Conservation (phyloP, 2,797 vertebrate species). For the Anolis apletophallus region DNA sequence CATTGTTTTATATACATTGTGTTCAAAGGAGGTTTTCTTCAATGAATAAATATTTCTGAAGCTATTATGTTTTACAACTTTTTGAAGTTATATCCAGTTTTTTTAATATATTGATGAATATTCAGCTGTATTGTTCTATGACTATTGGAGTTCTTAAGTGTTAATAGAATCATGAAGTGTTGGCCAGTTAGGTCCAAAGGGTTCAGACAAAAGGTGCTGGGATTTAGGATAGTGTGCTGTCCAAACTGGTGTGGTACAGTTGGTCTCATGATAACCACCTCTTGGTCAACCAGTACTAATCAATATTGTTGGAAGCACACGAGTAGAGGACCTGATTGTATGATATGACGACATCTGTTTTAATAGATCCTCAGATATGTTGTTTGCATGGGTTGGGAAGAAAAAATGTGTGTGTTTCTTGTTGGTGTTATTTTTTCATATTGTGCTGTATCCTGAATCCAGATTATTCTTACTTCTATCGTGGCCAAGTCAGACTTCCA, state of each 20-base stretch:
- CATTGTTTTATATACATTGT: conserved; percentile 18
- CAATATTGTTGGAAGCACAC: neutral
- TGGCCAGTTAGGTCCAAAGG: no score
- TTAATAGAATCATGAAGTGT: neutral
- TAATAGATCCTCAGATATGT: no score
- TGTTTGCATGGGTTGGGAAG: neutral
- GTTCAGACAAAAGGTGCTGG: no score
- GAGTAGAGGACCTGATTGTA: neutral
- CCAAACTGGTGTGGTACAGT: neutral
- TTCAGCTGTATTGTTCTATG: neutral
- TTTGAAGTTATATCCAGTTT: neutral
- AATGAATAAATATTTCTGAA: neutral
- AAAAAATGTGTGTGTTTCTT: neutral
- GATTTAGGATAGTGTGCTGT: neutral
- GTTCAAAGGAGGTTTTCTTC: conserved; percentile 9
- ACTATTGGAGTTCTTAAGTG: neutral
- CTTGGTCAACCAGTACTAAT: neutral
- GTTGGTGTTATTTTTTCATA: neutral
- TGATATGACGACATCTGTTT: neutral
- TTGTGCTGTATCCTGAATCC: neutral
- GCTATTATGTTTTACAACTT: neutral
- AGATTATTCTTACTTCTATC: no score
- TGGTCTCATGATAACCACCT: neutral
- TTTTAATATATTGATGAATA: neutral
- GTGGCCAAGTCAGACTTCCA: no score